Percentiles rank a stretch among this genome's conserved stretches.
phyloP scores from a whole-genome alignment of 2,888 invertebrate genomes.

The Microplitis manilae region DNA sequence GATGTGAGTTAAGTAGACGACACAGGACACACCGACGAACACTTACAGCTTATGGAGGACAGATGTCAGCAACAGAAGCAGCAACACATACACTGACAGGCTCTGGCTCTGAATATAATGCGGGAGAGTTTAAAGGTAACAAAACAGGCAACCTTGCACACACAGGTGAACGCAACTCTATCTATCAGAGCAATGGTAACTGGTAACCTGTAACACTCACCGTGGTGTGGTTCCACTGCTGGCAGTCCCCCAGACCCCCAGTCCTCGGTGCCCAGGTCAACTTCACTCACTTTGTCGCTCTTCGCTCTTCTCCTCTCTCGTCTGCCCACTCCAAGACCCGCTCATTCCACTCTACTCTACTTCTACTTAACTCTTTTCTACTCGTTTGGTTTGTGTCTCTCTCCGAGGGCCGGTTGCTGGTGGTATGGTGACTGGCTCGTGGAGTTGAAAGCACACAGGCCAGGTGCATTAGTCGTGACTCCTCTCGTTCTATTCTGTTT shows the following conservation, averaged over 20 bases:
- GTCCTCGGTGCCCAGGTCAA: slow-evolving; percentile 60
- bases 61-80: not conserved
- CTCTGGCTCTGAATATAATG: not conserved
- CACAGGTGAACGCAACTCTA: slow-evolving; percentile 59
- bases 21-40: too few relatives aligned
- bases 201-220: slow-evolving; percentile 34
- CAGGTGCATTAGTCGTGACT: slow-evolving; percentile 61
- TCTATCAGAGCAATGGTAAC: slow-evolving; percentile 13
- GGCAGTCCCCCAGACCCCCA: not conserved
- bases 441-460: slow-evolving; percentile 50
- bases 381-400: not conserved
- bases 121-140: slow-evolving; percentile 34
- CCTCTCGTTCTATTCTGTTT: slow-evolving; percentile 52
- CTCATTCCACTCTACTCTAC: slow-evolving; percentile 2
- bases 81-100: slow-evolving; percentile 8
- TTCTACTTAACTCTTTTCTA: not conserved
- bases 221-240: slow-evolving; percentile 40
- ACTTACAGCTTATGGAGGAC: too few relatives aligned
- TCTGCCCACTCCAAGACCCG: not conserved
- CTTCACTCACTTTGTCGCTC: slow-evolving; percentile 50
- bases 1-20: not conserved
- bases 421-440: not conserved
- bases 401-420: not conserved
- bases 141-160: slow-evolving; percentile 34
- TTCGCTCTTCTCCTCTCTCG: slow-evolving; percentile 26